These are phyloP conservation scores for Macrobrachium rosenbergii DNA, from an alignment of 1,140 invertebrate species.

Conservation along the genomic window DNA sequence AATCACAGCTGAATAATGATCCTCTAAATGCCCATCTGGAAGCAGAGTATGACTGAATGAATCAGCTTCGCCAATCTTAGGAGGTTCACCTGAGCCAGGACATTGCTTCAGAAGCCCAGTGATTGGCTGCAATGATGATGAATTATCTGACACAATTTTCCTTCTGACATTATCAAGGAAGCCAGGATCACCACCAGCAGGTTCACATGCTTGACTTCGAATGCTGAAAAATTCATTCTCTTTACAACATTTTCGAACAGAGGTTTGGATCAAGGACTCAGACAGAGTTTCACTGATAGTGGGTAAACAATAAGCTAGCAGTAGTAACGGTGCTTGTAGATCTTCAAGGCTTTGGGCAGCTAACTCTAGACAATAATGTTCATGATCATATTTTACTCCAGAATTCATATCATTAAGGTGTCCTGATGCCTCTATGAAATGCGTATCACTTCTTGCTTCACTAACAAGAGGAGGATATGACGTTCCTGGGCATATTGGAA, in stretches of 20 bases:
- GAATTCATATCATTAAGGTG: neutral
- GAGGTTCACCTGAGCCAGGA: conserved; percentile 12
- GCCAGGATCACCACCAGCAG: neutral
- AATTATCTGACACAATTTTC: neutral
- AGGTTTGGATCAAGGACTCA: too few species aligned
- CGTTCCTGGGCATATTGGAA: neutral
- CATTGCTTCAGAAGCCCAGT: conserved; percentile 18
- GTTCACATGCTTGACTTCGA: conserved; percentile 40
- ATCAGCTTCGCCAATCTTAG: conserved; percentile 18
- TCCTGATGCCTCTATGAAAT: neutral
- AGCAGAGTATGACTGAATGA: neutral
- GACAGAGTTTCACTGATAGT: too few species aligned
- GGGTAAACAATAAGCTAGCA: neutral
- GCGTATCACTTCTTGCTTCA: neutral
- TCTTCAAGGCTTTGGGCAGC: neutral
- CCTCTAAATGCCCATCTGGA: neutral
- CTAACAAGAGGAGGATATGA: neutral
- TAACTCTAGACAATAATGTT: conserved; percentile 2
- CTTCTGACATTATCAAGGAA: neutral
- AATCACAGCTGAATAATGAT: neutral
- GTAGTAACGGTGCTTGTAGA: neutral
- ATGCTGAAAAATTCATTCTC: conserved; percentile 41
- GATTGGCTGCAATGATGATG: neutral
- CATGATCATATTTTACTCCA: neutral
- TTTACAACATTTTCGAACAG: conserved; percentile 44